Percentiles rank a stretch among this genome's conserved stretches.
phyloP scores from a whole-genome alignment of 2,797 vertebrate genomes.

The Euphonia xanthogaster region DNA sequence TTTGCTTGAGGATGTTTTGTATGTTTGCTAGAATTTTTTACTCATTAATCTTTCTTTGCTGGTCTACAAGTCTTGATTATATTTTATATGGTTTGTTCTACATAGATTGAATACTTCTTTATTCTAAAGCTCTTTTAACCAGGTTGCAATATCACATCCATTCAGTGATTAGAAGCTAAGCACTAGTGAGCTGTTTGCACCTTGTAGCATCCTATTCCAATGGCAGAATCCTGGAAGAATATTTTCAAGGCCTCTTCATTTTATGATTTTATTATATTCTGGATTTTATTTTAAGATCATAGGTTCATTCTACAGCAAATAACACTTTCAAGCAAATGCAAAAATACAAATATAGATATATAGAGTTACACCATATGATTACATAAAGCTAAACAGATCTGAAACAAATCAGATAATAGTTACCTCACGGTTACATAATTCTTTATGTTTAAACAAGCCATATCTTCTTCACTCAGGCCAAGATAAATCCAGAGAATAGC shows the following conservation, averaged over 20 bases:
- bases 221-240: rapidly evolving
- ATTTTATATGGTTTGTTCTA: background rate
- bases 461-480: background rate
- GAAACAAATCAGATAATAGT: background rate
- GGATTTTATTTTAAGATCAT: background rate
- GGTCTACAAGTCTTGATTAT: background rate
- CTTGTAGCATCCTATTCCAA: background rate
- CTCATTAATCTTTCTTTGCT: rapidly evolving
- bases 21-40: background rate
- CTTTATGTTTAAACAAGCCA: background rate
- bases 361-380: background rate
- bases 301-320: background rate
- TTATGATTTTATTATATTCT: background rate
- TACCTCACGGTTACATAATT: background rate
- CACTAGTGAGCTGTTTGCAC: background rate
- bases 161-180: background rate
- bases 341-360: background rate
- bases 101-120: background rate
- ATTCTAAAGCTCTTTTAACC: background rate
- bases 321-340: background rate
- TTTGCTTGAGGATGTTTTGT: background rate
- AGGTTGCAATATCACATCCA: no score
- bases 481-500: background rate
- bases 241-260: background rate
- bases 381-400: background rate